Evolutionary conservation across 1,140 invertebrate species (phyloP), one percentile per base, ranked within the genome.

Genomic region (Drosophila subobscura): DNA sequence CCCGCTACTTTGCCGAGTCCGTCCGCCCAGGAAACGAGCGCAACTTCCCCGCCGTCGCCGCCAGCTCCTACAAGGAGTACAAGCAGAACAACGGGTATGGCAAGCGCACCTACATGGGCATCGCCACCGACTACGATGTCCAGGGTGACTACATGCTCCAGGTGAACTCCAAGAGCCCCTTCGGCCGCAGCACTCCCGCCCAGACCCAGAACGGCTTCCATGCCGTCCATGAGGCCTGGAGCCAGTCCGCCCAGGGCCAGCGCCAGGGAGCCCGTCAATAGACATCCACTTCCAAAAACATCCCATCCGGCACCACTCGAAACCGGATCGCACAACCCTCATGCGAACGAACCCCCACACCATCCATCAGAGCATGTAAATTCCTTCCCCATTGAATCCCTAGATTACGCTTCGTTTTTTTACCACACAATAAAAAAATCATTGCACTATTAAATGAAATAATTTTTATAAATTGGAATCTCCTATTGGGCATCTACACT

Each of bases 1-100:
- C 94, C 73, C 89, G 93, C 45, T 93, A 94, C 54, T 95, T 93
- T 54, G 94, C 93, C 4, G 93, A 94, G 88, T 94, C 94, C 1
- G 93, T 96, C 5, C 91, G 89, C 25, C 92, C 92, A 0, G 92
- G 92, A 23, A 83, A 91, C 56, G 88, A 77, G 41, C 74, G 77
- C 46, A 89, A 75, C 74, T 91, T 91, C 72, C 83, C 84, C 25
- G 75, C 86, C 4, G 77, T 89, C 14, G 59, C 73, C 14, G 90
- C 91, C 73, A 81, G 64, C 77, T 91, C 91, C 2, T 58, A 79
- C 47, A 65, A 77, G 47, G 56, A 91, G 51, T 88, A 91, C 72
- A 79, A 90, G 55, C 90, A 78, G 40, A 84, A 90, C 33, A 57
- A 88, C 29, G 91, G 91, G 10, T 72, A 60, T 41, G 89, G 90